phyloP scores from a whole-genome alignment of 2,113 vertebrate species.

The Dicentrarchus labrax region DNA sequence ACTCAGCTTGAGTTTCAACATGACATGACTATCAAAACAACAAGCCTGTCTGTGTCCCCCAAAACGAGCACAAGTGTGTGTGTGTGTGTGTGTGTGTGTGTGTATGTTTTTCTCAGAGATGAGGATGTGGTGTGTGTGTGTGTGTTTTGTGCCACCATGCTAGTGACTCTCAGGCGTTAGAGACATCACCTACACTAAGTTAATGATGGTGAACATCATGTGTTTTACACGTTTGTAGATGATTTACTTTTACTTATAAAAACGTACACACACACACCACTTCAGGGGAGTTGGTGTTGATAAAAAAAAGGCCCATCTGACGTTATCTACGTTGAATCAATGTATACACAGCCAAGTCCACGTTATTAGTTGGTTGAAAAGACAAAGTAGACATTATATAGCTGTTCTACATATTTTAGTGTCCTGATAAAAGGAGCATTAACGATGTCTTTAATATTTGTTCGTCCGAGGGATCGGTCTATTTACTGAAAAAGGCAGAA shows the following conservation, averaged over 20 bases:
- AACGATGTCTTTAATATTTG: background rate
- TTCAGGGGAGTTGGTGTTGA: background rate
- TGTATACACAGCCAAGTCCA: background rate
- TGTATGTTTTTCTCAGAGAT: constrained; percentile 9
- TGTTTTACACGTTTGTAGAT: background rate
- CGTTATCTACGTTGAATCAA: background rate
- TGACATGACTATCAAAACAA: constrained; percentile 14
- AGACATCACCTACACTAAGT: background rate
- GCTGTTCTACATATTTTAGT: background rate
- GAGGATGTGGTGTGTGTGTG: constrained; percentile 65
- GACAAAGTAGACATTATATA: background rate
- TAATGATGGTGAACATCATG: too few species aligned
- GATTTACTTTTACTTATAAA: background rate
- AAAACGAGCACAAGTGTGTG: constrained; percentile 5
- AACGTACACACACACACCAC: too few species aligned
- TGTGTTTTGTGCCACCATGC: constrained; percentile 22
- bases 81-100: background rate
- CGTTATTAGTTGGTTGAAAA: background rate
- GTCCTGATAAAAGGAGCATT: background rate
- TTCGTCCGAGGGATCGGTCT: constrained; percentile 55
- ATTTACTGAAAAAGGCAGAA: constrained; percentile 63
- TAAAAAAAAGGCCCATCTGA: background rate
- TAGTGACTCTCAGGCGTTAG: background rate
- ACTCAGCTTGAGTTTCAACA: constrained; percentile 9
- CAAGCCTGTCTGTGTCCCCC: background rate